phyloP scores from a whole-genome alignment of 2,797 vertebrate genomes.

The Pseudocheirus occidentalis region DNA sequence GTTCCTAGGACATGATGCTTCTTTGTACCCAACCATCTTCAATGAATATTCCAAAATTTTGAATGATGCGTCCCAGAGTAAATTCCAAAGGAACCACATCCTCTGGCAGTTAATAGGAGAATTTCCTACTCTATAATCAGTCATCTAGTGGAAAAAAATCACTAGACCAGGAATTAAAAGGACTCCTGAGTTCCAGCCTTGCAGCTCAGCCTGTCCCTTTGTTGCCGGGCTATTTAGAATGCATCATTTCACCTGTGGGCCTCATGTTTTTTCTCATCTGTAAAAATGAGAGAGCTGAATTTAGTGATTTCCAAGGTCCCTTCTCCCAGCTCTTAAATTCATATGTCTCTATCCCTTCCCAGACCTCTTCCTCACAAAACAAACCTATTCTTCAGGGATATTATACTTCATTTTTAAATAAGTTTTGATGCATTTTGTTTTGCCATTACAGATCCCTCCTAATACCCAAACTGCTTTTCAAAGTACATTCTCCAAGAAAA shows the following conservation, averaged over 20 bases:
- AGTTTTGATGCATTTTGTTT: not conserved
- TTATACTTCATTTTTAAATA: not conserved
- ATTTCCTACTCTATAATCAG: constrained; percentile 3
- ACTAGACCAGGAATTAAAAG: not conserved
- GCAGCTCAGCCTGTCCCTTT: not conserved
- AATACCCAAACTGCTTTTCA: not conserved
- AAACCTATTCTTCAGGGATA: not conserved
- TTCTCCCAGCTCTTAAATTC: not conserved
- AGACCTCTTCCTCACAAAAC: not conserved
- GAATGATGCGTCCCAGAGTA: not conserved
- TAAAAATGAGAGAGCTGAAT: not conserved
- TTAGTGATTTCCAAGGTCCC: not conserved
- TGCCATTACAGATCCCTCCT: not conserved
- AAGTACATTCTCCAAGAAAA: not conserved
- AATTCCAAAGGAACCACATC: constrained; percentile 15
- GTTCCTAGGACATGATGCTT: not conserved
- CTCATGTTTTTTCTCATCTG: not conserved
- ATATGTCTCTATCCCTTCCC: not conserved
- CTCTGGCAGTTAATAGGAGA: not conserved
- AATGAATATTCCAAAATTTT: not conserved
- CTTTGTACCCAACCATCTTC: not conserved
- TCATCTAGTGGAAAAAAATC: not conserved
- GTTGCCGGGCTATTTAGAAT: not conserved
- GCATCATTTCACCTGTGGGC: not conserved
- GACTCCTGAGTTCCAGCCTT: not conserved